Conservation (phyloP, 1,140 invertebrate species). For the Drosophila virilis region DNA sequence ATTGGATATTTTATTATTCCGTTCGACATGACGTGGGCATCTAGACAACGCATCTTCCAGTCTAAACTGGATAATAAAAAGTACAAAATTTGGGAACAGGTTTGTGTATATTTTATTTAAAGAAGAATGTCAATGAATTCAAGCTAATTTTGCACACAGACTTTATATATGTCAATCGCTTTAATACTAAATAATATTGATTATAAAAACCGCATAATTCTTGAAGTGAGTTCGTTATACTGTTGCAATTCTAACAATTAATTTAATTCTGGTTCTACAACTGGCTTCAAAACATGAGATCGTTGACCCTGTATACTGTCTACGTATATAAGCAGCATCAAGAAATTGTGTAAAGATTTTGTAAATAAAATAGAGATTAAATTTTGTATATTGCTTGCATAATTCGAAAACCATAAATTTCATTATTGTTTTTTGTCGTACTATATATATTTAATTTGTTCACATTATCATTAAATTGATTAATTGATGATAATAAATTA, state of each 20-base stretch:
- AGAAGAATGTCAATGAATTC: background rate
- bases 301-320: slow-evolving; percentile 2
- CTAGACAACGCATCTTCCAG: background rate
- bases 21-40: background rate
- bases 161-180: background rate
- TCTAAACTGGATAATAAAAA: background rate
- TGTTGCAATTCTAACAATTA: slow-evolving; percentile 5
- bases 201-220: slow-evolving; percentile 4
- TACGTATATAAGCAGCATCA: background rate
- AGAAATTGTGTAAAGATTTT: too few species aligned
- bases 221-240: background rate
- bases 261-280: slow-evolving; percentile 11
- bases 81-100: background rate
- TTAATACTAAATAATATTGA: slow-evolving; percentile 3
- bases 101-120: background rate
- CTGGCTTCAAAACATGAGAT: slow-evolving; percentile 6
- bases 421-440: too few species aligned
- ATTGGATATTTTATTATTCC: too few species aligned
- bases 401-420: background rate
- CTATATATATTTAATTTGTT: too few species aligned
- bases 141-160: background rate
- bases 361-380: too few species aligned
- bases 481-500: too few species aligned
- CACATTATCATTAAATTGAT: too few species aligned
- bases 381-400: too few species aligned